These are phyloP conservation scores for Oscheius myriophilus DNA, from an alignment of 2,888 invertebrate genomes.

Conservation along the genomic window DNA sequence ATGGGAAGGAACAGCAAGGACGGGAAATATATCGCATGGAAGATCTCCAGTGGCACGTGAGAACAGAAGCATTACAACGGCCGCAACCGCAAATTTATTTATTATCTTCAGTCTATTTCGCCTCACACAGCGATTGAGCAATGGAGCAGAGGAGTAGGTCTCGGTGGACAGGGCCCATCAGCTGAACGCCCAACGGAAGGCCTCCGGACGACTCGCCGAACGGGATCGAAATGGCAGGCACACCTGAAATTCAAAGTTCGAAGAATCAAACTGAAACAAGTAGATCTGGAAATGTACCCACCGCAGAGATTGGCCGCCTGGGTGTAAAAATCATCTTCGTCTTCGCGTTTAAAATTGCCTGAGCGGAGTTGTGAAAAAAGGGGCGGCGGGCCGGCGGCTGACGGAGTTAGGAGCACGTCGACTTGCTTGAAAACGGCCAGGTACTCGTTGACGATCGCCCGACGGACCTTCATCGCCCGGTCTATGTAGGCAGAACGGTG, in stretches of 20 bases:
- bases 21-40: neutral
- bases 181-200: constrained; percentile 62
- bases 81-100: neutral
- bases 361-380: constrained; percentile 81
- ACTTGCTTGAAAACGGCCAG: constrained; percentile 79
- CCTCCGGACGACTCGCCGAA: constrained; percentile 37
- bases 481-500: constrained; percentile 91
- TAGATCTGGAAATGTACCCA: neutral
- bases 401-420: constrained; percentile 89
- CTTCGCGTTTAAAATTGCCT: constrained; percentile 86
- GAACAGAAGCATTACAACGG: neutral
- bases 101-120: neutral
- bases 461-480: constrained; percentile 87
- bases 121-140: constrained; percentile 32
- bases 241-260: constrained; percentile 36
- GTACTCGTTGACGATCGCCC: constrained; percentile 89
- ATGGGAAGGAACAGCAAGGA: neutral
- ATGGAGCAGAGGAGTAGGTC: constrained; percentile 44
- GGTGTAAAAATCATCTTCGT: constrained; percentile 84
- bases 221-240: constrained; percentile 67
- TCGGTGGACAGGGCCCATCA: constrained; percentile 45
- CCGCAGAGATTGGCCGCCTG: constrained; percentile 97
- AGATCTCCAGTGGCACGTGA: neutral
- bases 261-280: neutral
- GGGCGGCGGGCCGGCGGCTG: constrained; percentile 88